These are phyloP conservation scores for Lepidocolaptes lacrymiger DNA, from an alignment of 2,797 vertebrate genomes.

Conservation along the genomic window DNA sequence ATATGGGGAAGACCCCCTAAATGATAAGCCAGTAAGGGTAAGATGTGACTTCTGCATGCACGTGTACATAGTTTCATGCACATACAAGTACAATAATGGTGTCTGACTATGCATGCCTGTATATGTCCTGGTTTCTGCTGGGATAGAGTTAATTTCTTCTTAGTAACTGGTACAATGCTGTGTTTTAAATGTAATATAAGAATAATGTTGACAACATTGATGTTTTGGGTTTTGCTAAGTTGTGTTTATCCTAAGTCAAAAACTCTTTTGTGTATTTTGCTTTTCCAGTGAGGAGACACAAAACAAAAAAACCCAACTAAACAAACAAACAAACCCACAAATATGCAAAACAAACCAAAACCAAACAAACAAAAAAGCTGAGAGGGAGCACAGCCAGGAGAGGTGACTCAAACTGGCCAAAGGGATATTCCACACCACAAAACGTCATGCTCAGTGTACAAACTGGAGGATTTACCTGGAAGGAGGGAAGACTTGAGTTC, in stretches of 20 bases:
- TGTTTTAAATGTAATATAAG: neutral
- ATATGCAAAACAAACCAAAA: too few species aligned
- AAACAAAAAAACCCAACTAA: too few species aligned
- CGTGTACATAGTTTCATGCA: fast-evolving
- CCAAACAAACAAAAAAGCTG: too few species aligned
- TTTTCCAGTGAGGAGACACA: neutral
- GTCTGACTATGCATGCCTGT: neutral
- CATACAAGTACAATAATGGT: fast-evolving
- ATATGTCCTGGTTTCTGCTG: fast-evolving
- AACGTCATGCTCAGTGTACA: fast-evolving
- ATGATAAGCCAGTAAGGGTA: neutral
- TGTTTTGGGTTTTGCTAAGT: neutral
- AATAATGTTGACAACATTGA: neutral
- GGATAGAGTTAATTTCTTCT: neutral
- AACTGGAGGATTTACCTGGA: neutral
- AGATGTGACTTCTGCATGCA: neutral
- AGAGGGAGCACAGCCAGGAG: neutral
- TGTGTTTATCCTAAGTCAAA: neutral
- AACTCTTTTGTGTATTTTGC: neutral
- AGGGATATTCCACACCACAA: fast-evolving
- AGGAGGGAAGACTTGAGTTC: neutral
- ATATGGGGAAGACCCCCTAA: neutral
- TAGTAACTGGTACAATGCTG: too few species aligned
- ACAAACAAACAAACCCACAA: too few species aligned
- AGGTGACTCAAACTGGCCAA: neutral